Conservation (phyloP, 2,113 vertebrate species). For the Copsychus sechellarum region DNA sequence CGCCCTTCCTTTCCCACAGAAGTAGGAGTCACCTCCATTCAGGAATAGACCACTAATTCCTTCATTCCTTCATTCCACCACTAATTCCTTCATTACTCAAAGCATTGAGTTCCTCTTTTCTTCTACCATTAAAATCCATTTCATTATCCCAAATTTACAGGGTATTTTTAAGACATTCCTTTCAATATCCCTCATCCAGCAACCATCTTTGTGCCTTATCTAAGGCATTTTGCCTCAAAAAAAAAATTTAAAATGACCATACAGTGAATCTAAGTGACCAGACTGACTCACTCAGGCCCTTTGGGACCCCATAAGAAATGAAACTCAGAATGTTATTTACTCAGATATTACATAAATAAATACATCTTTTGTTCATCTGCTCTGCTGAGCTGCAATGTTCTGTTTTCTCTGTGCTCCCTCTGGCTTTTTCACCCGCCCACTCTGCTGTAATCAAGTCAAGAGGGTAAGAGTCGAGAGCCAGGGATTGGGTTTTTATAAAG, state of each 20-base stretch:
- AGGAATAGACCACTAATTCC: neutral
- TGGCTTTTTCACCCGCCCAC: neutral
- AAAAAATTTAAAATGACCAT: neutral
- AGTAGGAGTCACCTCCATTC: neutral
- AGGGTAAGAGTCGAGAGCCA: neutral
- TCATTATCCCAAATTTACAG: neutral
- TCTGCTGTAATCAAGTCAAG: neutral
- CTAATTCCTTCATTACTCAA: neutral
- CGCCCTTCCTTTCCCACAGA: neutral
- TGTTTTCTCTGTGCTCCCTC: neutral
- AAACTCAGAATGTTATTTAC: neutral
- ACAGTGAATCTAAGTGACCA: neutral
- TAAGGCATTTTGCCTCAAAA: neutral
- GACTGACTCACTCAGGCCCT: neutral
- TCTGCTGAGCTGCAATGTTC: neutral
- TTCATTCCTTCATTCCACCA: neutral
- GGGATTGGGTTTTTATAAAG: neutral
- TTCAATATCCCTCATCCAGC: neutral
- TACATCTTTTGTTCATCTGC: neutral
- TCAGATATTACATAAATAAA: neutral
- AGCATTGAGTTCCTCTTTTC: neutral
- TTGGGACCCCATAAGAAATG: neutral
- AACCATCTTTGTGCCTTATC: neutral
- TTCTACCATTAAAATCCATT: neutral
- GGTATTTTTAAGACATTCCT: neutral